Evolutionary conservation across 92 coral and sea anemone genomes (phyloP), one percentile per base, ranked within the genome.

Genomic region (Heliopora coerulea): DNA sequence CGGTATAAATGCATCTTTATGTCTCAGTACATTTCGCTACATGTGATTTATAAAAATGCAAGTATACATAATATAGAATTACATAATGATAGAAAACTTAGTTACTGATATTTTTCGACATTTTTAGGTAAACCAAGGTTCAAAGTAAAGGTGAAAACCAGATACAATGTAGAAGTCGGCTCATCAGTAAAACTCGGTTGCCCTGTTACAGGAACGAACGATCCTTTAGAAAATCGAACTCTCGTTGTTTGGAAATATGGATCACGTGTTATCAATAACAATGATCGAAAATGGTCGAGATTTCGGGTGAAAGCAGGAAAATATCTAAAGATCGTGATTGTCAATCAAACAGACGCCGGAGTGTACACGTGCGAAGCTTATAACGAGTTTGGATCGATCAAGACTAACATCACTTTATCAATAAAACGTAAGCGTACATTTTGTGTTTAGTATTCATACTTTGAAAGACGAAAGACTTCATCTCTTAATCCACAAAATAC

Each of bases 241-340:
- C 65, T 84, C 1, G 83, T 89, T 13, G 91, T 86, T 1, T 93
- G 98, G 98, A 63, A 32, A 39, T 85, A 83, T 1, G 64, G 63
- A 20, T 33, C 14, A 0, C 63, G 42, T 0, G 23, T 42, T 73
- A 74, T 54, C 0, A 58, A 18, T 34, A 74, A 26, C 12, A 64
- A 27, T 26, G 19, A 25, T 44, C 19, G 28, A 14, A n/a, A 15
- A 17, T 79, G 73, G 60, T 15, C 59, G 19, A 49, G 96, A 57
- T 89, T 80, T 74, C 56, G 54, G 46, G 80, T 50, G 40, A 67
- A 56, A 44, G 66, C 59, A 12, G 87, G 87, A 34, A 82, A 64
- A 62, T 81, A 74, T 62, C 79, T 93, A 40, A 87, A 78, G 59
- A 93, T 93, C 67, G 49, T 35, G 29, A 86, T 70, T 13, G 89